phyloP scores from a whole-genome alignment of 2,113 vertebrate genomes.

The Sceloporus undulatus region DNA sequence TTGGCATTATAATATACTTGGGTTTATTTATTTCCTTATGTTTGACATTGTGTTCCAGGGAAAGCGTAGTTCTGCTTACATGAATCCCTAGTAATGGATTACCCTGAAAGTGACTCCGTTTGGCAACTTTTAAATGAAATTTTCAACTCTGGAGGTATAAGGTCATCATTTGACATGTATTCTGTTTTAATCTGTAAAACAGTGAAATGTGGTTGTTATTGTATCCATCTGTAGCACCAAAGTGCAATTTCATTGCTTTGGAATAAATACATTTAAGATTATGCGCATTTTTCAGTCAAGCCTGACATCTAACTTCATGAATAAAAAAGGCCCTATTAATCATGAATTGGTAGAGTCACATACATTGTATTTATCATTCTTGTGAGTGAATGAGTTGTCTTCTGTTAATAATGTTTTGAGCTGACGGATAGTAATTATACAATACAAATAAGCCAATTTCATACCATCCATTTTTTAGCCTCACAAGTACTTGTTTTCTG shows the following conservation, averaged over 20 bases:
- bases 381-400: slow-evolving; percentile 60
- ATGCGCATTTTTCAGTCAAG: slow-evolving; percentile 73
- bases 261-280: slow-evolving; percentile 77
- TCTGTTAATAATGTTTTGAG: slow-evolving; percentile 64
- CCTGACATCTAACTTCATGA: slow-evolving; percentile 77
- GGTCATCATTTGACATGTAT: slow-evolving; percentile 70
- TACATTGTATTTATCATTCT: slow-evolving; percentile 67
- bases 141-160: slow-evolving; percentile 64
- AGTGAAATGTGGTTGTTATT: slow-evolving; percentile 69
- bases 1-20: background rate
- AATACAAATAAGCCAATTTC: slow-evolving; percentile 48
- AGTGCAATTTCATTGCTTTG: slow-evolving; percentile 68
- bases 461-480: slow-evolving; percentile 15
- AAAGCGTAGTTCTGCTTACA: slow-evolving; percentile 16
- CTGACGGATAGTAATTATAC: slow-evolving; percentile 52
- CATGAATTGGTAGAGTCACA: slow-evolving; percentile 63
- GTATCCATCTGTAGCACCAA: slow-evolving; percentile 66
- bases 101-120: slow-evolving; percentile 54
- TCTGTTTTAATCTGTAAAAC: slow-evolving; percentile 72
- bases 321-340: slow-evolving; percentile 76
- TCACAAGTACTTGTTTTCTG: slow-evolving; percentile 28
- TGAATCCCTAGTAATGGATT: slow-evolving; percentile 39
- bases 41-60: background rate
- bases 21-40: slow-evolving; percentile 11
- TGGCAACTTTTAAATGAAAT: slow-evolving; percentile 71